phyloP scores from a whole-genome alignment of 2,888 invertebrate genomes.

The Willowsia nigromaculata region DNA sequence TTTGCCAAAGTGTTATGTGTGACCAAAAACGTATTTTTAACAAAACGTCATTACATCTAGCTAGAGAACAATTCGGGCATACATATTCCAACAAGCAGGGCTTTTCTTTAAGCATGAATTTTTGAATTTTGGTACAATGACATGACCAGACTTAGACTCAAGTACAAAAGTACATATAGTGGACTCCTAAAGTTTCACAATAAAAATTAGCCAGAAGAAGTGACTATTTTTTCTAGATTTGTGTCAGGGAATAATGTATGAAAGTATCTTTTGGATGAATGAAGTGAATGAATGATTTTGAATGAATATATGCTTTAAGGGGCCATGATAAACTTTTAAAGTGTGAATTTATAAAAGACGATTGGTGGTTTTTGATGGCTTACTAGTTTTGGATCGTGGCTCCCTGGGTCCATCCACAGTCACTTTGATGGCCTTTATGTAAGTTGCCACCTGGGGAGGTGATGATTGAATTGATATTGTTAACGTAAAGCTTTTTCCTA shows the following conservation, averaged over 20 bases:
- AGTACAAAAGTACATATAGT: no score
- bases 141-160: no score
- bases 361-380: slow-evolving; percentile 13
- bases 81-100: no score
- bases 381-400: slow-evolving; percentile 81
- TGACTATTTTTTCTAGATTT: no score
- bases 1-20: slow-evolving; percentile 40
- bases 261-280: neutral
- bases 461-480: slow-evolving; percentile 83
- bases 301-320: neutral
- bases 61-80: no score
- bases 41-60: no score
- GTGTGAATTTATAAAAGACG: neutral
- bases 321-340: neutral
- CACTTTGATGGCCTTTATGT: slow-evolving; percentile 85
- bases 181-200: no score
- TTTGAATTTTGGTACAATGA: no score
- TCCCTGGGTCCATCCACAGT: slow-evolving; percentile 85
- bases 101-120: no score
- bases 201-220: no score
- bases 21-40: no score
- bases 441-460: slow-evolving; percentile 84
- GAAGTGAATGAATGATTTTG: neutral
- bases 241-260: no score
- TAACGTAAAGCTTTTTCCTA: slow-evolving; percentile 80